Percentiles rank a stretch among this genome's conserved stretches.
These are phyloP conservation scores for Cebus imitator DNA, from an alignment of 2,113 vertebrate species.

Conservation along the genomic window DNA sequence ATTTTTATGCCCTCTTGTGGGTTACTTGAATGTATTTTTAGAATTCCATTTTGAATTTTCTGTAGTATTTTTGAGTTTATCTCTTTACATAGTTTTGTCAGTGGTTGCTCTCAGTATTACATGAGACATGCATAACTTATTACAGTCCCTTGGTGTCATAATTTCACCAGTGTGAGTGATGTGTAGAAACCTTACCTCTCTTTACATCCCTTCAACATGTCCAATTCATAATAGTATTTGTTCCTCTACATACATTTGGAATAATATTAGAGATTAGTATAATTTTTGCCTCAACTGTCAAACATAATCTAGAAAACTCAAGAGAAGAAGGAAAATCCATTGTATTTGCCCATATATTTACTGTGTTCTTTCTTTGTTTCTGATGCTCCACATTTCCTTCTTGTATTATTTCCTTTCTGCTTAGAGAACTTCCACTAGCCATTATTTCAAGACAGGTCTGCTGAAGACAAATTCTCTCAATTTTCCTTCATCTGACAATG, in stretches of 20 bases:
- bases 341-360: not conserved
- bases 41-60: not conserved
- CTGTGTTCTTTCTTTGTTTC: not conserved
- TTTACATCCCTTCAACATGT: not conserved
- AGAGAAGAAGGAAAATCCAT: not conserved
- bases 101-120: not conserved
- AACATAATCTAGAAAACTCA: not conserved
- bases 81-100: not conserved
- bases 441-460: not conserved
- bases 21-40: not conserved
- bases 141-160: not conserved
- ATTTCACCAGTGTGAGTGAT: not conserved
- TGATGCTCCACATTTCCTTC: not conserved
- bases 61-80: not conserved
- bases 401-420: not conserved
- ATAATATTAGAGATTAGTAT: not conserved
- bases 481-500: not conserved
- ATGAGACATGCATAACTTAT: not conserved
- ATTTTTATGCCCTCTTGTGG: not conserved
- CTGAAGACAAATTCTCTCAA: not conserved
- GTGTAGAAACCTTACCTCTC: not conserved
- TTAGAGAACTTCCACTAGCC: not conserved
- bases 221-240: not conserved
- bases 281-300: not conserved
- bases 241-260: not conserved